These are phyloP conservation scores for Alfaro cultratus DNA, from an alignment of 2,797 vertebrate genomes.

Conservation along the genomic window DNA sequence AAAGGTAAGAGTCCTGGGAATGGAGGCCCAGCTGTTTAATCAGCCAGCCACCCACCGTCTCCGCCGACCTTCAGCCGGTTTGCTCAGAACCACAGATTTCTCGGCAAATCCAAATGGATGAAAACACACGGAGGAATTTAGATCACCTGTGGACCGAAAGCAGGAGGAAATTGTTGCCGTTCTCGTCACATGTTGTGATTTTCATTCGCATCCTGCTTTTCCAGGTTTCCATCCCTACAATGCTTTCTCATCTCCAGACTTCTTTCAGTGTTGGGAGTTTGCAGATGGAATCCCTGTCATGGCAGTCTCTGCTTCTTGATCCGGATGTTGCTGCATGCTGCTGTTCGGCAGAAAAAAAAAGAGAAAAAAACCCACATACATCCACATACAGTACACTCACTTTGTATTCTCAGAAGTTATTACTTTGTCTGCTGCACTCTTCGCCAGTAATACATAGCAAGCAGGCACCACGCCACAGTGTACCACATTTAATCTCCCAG, in stretches of 20 bases:
- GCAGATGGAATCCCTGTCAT: neutral
- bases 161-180: constrained; percentile 17
- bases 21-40: constrained; percentile 67
- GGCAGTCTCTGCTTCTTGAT: constrained; percentile 17
- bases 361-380: constrained; percentile 21
- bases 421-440: constrained; percentile 14
- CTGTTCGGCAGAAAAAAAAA: constrained; percentile 16
- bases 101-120: constrained; percentile 52
- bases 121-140: constrained; percentile 61
- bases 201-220: constrained; percentile 7
- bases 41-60: constrained; percentile 13
- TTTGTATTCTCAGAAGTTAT: constrained; percentile 23
- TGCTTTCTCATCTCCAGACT: neutral
- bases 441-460: constrained; percentile 31
- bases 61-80: constrained; percentile 44
- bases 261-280: constrained; percentile 5
- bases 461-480: constrained; percentile 8
- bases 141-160: constrained; percentile 21
- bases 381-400: constrained; percentile 26
- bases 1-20: constrained; percentile 42
- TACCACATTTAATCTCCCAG: constrained; percentile 40
- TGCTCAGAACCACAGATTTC: constrained; percentile 64
- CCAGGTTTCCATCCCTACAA: neutral
- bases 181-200: constrained; percentile 2
- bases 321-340: constrained; percentile 23